Evolutionary conservation across 2,113 vertebrate species (phyloP).

Genomic region (Grus americana): DNA sequence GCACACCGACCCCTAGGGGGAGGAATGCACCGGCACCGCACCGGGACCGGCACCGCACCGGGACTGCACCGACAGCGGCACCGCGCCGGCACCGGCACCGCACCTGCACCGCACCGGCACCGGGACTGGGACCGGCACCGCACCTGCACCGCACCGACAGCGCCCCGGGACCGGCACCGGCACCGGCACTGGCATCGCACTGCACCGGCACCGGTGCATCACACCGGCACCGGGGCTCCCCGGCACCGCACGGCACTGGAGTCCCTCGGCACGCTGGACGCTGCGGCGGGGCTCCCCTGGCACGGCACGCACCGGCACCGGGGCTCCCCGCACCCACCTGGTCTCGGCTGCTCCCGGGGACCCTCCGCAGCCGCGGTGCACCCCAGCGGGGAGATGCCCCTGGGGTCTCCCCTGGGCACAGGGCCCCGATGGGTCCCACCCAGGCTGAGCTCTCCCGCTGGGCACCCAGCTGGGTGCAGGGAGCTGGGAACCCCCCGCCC

Average conservation of each 20-base stretch:
- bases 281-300: neutral
- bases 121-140: neutral
- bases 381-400: neutral
- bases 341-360: neutral
- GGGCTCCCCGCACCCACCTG: too few relatives aligned
- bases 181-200: neutral
- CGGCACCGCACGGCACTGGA: neutral
- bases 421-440: neutral
- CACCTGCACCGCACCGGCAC: neutral
- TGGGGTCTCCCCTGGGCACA: too few relatives aligned
- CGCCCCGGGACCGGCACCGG: neutral
- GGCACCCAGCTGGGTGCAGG: neutral
- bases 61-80: neutral
- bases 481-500: neutral
- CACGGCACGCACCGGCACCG: neutral
- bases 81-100: neutral
- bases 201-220: neutral
- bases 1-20: constrained; percentile 51
- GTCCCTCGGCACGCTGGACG: too few relatives aligned
- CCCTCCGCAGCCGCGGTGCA: neutral
- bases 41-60: neutral
- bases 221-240: neutral
- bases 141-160: neutral
- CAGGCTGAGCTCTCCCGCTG: too few relatives aligned
- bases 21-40: constrained; percentile 23